Conservation (phyloP, 2,888 invertebrate genomes). For the Drosophila dives region DNA sequence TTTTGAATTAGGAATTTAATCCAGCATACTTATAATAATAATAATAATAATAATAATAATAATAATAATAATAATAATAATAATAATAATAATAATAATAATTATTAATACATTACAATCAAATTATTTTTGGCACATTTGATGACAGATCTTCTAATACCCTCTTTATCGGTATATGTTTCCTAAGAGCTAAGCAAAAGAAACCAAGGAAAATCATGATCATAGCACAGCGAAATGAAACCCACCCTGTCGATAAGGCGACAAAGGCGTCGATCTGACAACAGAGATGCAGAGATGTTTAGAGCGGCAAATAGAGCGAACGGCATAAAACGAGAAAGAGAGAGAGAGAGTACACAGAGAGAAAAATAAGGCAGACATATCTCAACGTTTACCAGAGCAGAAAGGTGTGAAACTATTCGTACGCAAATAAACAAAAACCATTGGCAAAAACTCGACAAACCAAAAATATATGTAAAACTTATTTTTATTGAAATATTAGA, state of each 20-base stretch:
- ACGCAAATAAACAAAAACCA: not conserved
- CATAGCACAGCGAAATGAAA: constrained; percentile 47
- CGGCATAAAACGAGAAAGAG: not conserved
- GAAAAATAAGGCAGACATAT: not conserved
- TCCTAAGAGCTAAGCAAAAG: constrained; percentile 7
- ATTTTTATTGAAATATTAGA: too few relatives aligned
- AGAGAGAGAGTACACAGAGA: constrained; percentile 15
- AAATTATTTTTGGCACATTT: not conserved
- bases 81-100: too few relatives aligned
- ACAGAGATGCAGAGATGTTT: constrained; percentile 9
- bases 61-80: too few relatives aligned
- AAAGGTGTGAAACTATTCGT: not conserved
- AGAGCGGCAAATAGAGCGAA: constrained; percentile 13
- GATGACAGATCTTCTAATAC: not conserved
- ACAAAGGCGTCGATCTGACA: constrained; percentile 37
- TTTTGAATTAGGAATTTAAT: not conserved
- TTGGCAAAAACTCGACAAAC: too few relatives aligned
- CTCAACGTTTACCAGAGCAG: not conserved
- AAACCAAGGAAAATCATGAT: constrained; percentile 18
- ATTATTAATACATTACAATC: too few relatives aligned
- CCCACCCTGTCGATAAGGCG: constrained; percentile 54
- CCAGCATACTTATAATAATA: not conserved
- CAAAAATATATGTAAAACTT: too few relatives aligned
- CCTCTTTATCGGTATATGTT: not conserved
- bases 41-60: too few relatives aligned